Percentiles rank a stretch among this genome's conserved stretches.
phyloP scores from a whole-genome alignment of 2,888 invertebrate genomes.

The Electrophaes corylata region DNA sequence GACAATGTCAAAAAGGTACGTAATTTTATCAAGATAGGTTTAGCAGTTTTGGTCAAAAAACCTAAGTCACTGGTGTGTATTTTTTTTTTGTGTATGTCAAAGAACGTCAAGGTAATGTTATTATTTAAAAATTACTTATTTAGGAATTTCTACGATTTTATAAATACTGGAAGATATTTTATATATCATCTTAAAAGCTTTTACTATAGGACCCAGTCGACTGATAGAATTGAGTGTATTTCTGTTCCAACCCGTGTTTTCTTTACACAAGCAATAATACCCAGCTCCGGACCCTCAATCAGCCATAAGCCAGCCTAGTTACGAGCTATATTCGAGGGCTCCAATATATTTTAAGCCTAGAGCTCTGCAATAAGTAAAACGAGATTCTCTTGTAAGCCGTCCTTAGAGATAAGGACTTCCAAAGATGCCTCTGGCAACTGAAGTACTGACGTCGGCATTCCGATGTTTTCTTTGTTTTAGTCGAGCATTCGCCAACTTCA shows the following conservation, averaged over 20 bases:
- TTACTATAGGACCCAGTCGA: no score
- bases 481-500: slow-evolving; percentile 15
- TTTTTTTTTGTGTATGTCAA: no score
- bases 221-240: no score
- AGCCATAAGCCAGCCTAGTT: slow-evolving; percentile 20
- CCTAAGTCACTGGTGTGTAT: no score
- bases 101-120: slow-evolving; percentile 13
- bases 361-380: slow-evolving; percentile 51
- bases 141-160: no score
- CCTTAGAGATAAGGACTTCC: slow-evolving; percentile 49
- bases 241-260: neutral
- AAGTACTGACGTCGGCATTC: slow-evolving; percentile 29
- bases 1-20: no score
- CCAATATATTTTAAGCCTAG: slow-evolving; percentile 50
- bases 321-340: slow-evolving; percentile 25
- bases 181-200: no score
- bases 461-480: slow-evolving; percentile 27
- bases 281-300: slow-evolving; percentile 12
- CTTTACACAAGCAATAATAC: no score
- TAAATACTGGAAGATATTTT: no score
- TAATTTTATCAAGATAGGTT: no score
- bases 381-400: slow-evolving; percentile 49
- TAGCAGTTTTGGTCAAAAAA: neutral
- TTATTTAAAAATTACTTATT: no score
- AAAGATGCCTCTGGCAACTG: slow-evolving; percentile 35